Percentiles rank a stretch among this genome's conserved stretches.
Conservation (phyloP, 1,140 invertebrate genomes). For the Mizuhopecten yessoensis region DNA sequence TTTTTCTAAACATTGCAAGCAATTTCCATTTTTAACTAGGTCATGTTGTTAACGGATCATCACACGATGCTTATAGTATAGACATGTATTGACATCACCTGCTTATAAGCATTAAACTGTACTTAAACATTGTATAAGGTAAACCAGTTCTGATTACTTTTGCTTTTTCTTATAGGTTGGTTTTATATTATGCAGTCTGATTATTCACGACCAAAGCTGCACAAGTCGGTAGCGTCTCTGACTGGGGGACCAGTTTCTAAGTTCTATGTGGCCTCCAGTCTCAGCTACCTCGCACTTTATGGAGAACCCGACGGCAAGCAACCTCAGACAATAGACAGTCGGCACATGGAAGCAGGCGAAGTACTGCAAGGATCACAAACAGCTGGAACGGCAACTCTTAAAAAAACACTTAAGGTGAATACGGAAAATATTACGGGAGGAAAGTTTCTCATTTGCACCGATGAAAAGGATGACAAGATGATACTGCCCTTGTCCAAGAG, state of each 20-base stretch:
- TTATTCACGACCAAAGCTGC: neutral
- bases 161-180: neutral
- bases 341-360: slow-evolving; percentile 50
- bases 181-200: slow-evolving; percentile 28
- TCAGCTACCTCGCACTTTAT: neutral
- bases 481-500: slow-evolving; percentile 53
- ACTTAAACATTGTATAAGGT: too few relatives aligned
- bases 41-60: too few relatives aligned
- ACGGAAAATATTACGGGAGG: neutral
- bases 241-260: neutral
- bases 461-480: slow-evolving; percentile 62
- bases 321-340: slow-evolving; percentile 39
- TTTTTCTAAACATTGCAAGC: too few relatives aligned
- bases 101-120: too few relatives aligned
- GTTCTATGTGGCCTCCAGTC: slow-evolving; percentile 10
- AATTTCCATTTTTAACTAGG: too few relatives aligned
- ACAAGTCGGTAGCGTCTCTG: neutral
- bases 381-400: neutral
- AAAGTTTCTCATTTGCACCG: slow-evolving; percentile 54
- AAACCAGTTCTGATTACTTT: neutral
- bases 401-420: neutral
- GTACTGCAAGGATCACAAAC: slow-evolving; percentile 48
- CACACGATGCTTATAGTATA: too few relatives aligned
- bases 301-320: slow-evolving; percentile 8
- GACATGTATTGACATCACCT: too few relatives aligned